Conservation (phyloP, 23 tunicate genomes). For the Styela clava region DNA sequence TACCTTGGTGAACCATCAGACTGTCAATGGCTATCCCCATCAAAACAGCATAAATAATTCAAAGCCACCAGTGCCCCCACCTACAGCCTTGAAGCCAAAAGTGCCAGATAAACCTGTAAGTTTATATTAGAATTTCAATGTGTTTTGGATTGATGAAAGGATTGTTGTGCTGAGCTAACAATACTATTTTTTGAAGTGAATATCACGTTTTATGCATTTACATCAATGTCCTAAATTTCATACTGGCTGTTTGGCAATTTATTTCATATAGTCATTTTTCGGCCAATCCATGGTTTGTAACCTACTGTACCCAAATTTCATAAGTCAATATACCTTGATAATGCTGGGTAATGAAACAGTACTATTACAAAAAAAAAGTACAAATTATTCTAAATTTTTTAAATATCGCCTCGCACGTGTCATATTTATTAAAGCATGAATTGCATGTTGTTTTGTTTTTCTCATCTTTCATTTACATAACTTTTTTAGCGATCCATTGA, state of each 20-base stretch:
- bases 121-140: neutral
- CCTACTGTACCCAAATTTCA: no score
- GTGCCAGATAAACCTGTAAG: constrained; percentile 34
- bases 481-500: neutral
- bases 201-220: neutral
- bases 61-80: constrained; percentile 17
- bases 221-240: no score
- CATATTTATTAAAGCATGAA: neutral
- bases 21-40: neutral
- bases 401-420: no score
- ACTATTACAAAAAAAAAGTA: no score
- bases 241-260: no score
- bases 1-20: neutral
- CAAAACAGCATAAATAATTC: neutral
- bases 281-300: no score
- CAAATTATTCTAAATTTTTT: no score
- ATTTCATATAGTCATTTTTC: no score
- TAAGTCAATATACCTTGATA: no score
- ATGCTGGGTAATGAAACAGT: no score
- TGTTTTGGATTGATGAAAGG: neutral
- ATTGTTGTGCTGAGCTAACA: neutral
- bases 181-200: neutral
- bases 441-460: constrained; percentile 13
- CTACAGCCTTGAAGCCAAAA: constrained; percentile 17
- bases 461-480: neutral